A percentile compares a stretch with the other conserved stretches of the same genome.
These are phyloP conservation scores for Dioctria rufipes DNA, from an alignment of 2,888 invertebrate species.

Conservation along the genomic window DNA sequence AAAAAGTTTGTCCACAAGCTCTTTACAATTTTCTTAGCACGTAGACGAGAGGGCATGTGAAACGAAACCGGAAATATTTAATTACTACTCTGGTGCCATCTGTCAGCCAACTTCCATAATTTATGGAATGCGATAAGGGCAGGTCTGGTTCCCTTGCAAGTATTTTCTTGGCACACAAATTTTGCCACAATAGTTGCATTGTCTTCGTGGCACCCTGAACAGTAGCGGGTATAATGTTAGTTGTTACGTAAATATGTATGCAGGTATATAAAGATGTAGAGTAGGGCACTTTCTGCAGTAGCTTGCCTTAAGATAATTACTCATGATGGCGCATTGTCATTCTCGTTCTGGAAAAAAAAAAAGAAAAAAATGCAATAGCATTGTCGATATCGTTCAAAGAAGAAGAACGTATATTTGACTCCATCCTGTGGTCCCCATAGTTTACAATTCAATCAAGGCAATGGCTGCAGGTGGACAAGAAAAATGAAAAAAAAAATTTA, in stretches of 20 bases:
- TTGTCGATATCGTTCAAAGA: slow-evolving; percentile 34
- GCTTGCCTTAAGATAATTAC: slow-evolving; percentile 35
- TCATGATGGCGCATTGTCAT: slow-evolving; percentile 46
- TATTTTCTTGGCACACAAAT: slow-evolving; percentile 43
- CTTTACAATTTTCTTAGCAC: slow-evolving; percentile 35
- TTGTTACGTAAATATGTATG: no score
- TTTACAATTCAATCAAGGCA: slow-evolving; percentile 48
- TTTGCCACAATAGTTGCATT: slow-evolving; percentile 45
- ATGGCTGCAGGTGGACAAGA: slow-evolving; percentile 44
- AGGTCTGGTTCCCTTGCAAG: slow-evolving; percentile 27
- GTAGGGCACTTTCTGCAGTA: slow-evolving; percentile 5
- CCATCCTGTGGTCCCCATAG: slow-evolving; percentile 32
- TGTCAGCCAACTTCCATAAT: slow-evolving; percentile 61
- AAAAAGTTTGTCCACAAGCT: slow-evolving; percentile 51
- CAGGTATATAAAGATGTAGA: no score
- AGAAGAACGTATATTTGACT: background rate
- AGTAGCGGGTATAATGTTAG: background rate
- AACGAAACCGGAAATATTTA: slow-evolving; percentile 62
- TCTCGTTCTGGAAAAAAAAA: slow-evolving; percentile 4
- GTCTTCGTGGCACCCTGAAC: background rate
- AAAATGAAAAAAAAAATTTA: slow-evolving; percentile 6
- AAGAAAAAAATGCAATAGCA: background rate
- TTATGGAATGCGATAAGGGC: slow-evolving; percentile 60
- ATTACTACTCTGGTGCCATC: slow-evolving; percentile 63
- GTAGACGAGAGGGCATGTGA: slow-evolving; percentile 54